Evolutionary conservation across 2,797 vertebrate species (phyloP).

Genomic region (Smutsia temminckii): DNA sequence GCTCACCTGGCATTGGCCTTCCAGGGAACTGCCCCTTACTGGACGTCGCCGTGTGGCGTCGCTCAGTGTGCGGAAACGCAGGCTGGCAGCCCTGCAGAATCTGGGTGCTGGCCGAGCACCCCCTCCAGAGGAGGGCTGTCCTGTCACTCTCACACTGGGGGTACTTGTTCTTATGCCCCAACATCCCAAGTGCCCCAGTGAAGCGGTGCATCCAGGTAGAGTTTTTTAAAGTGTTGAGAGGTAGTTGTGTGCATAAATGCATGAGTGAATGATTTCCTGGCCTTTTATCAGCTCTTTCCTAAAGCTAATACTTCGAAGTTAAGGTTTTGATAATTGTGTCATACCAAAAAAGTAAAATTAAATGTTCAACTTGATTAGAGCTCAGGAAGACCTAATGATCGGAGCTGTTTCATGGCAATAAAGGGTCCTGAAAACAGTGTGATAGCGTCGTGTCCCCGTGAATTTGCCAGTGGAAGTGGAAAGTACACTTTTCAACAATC

Average conservation of each 20-base stretch:
- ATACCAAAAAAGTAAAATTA: background rate
- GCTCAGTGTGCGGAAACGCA: too few relatives aligned
- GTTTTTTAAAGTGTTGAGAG: background rate
- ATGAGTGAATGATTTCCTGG: background rate
- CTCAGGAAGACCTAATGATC: background rate
- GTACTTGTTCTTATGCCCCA: too few relatives aligned
- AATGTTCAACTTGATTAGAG: background rate
- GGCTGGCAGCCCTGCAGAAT: too few relatives aligned
- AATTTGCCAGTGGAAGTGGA: background rate
- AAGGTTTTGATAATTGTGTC: background rate
- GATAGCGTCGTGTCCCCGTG: fast-evolving
- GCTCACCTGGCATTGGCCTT: too few relatives aligned
- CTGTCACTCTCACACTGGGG: too few relatives aligned
- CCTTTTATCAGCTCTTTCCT: background rate
- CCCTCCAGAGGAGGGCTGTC: too few relatives aligned
- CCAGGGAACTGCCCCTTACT: too few relatives aligned
- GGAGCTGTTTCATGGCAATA: background rate
- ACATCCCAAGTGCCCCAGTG: too few relatives aligned
- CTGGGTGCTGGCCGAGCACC: too few relatives aligned
- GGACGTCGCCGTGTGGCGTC: too few relatives aligned
- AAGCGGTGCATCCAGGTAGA: too few relatives aligned
- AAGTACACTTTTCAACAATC: background rate
- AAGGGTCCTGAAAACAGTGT: too few relatives aligned
- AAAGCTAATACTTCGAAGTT: background rate
- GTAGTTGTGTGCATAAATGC: background rate